Evolutionary conservation across 2,888 invertebrate genomes (phyloP).

Genomic region (Endomychus coccineus): DNA sequence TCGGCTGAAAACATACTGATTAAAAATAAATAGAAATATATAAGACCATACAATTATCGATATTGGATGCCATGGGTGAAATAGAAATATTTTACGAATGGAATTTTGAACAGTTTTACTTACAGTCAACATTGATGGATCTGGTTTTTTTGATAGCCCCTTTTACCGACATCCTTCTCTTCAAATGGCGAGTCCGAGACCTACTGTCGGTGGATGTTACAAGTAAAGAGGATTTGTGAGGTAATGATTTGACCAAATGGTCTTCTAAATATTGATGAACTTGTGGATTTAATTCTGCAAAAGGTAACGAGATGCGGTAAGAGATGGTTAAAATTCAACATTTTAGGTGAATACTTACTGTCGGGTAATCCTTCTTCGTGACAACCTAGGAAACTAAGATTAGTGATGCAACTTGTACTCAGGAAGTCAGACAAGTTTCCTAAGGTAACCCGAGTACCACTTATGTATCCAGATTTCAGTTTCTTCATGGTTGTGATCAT

Average conservation of each 20-base stretch:
- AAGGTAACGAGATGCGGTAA: too few relatives aligned
- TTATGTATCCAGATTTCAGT: slow-evolving; percentile 95
- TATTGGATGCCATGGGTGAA: not conserved
- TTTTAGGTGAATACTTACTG: slow-evolving; percentile 47
- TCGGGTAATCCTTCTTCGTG: slow-evolving; percentile 89
- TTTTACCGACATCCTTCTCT: slow-evolving; percentile 76
- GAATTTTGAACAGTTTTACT: too few relatives aligned
- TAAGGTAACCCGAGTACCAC: slow-evolving; percentile 94
- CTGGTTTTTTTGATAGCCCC: slow-evolving; percentile 92
- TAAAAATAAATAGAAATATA: slow-evolving; percentile 1
- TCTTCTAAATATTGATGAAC: slow-evolving; percentile 84
- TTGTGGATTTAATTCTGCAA: slow-evolving; percentile 65
- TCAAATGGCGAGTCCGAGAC: slow-evolving; percentile 51
- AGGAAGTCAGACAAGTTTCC: slow-evolving; percentile 93
- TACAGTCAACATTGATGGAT: slow-evolving; percentile 86
- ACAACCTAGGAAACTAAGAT: slow-evolving; percentile 90
- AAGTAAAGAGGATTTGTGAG: slow-evolving; percentile 61
- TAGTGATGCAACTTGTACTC: slow-evolving; percentile 95
- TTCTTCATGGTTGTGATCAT: slow-evolving; percentile 98
- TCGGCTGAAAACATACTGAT: slow-evolving; percentile 52
- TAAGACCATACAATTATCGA: slow-evolving; percentile 3
- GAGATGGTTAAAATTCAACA: slow-evolving; percentile 8
- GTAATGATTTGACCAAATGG: slow-evolving; percentile 72
- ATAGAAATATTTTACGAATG: too few relatives aligned
- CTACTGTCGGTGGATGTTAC: slow-evolving; percentile 49